Base-by-base conservation (phyloP, 2,797 vertebrate genomes). In the Catostomus latipinnis region DNA sequence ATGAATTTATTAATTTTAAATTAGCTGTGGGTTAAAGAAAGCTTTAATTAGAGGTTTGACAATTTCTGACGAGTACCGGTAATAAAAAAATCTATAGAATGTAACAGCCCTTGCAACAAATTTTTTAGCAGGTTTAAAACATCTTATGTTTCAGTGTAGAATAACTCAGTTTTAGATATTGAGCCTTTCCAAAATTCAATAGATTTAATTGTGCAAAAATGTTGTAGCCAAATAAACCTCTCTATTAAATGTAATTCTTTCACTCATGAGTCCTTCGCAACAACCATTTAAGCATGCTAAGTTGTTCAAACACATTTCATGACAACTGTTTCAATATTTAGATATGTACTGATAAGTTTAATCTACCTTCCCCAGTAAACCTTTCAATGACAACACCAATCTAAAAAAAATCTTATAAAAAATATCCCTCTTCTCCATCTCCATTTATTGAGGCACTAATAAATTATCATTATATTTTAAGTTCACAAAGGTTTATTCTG, bases 1-100 rank as follows among this genome's bases (percentile, higher is more conserved):
- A 78, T 57, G 71, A 81, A 54, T 65, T 71, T 75, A 52, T 16
- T 82, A n/a, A 52, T 81, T 78, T 53, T 72, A 78, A 75, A 78
- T 74, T 8, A 71, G 50, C 68, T 61, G 50, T 14, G 1, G 63
- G 14, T 78, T 18, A 62, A 52, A 71, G 52, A 50, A 43, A 13
- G 48, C 50, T 69, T 67, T 71, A 63, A 79, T 76, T 63, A 72
- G 45, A 80, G 57, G 16, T 58, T 73, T 66, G 22, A 22, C 14
- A 1, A 22, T 14, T 34, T 34, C 12, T 34, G 8, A 49, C 56
- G 11, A 60, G 46, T 16, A 1, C 10, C 10, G 12, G 4, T 22
- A 18, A 46, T 66, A 48, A 10, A 48, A 66, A 75, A 48, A 53
- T 75, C n/a, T 54, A 45, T 81, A 54, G 8, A 58, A 34, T 14